A percentile compares a stretch with the other conserved stretches of the same genome.
Evolutionary conservation across 2,113 vertebrate genomes (phyloP).

Genomic region (Oncorhynchus masou): DNA sequence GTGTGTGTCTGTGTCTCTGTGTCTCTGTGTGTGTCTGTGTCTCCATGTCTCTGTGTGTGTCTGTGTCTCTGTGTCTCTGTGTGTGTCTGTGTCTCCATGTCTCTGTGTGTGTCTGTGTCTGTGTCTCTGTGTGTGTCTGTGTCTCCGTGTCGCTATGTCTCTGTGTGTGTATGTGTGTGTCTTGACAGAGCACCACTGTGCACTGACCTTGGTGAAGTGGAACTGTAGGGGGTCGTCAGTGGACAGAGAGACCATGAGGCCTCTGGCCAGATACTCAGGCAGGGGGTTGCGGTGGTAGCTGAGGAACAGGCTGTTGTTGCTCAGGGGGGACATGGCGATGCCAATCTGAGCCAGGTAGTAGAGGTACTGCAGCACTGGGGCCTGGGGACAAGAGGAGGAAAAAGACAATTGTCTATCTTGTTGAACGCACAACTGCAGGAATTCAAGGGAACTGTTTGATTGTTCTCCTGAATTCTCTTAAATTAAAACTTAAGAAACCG

Average conservation of each 20-base stretch:
- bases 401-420: neutral
- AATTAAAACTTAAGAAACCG: too few relatives aligned
- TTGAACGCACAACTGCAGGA: neutral
- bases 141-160: too few relatives aligned
- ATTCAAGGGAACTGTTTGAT: neutral
- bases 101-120: neutral
- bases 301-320: slow-evolving; percentile 97
- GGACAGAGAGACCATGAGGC: slow-evolving; percentile 93
- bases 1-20: neutral
- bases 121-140: too few relatives aligned
- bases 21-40: too few relatives aligned
- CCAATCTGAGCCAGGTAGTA: slow-evolving; percentile 96
- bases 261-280: slow-evolving; percentile 90
- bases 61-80: too few relatives aligned
- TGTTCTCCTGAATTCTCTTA: neutral
- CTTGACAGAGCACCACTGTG: neutral
- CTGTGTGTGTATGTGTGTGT: neutral
- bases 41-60: too few relatives aligned
- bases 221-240: slow-evolving; percentile 96
- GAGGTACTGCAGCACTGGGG: slow-evolving; percentile 94
- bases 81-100: too few relatives aligned
- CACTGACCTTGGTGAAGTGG: slow-evolving; percentile 92
- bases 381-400: slow-evolving; percentile 63
- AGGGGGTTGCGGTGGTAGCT: slow-evolving; percentile 97
- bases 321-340: slow-evolving; percentile 96